Percentiles rank a stretch among this genome's conserved stretches.
These are phyloP conservation scores for Oreochromis tanganicae DNA, from an alignment of 2,113 vertebrate species.

Conservation along the genomic window DNA sequence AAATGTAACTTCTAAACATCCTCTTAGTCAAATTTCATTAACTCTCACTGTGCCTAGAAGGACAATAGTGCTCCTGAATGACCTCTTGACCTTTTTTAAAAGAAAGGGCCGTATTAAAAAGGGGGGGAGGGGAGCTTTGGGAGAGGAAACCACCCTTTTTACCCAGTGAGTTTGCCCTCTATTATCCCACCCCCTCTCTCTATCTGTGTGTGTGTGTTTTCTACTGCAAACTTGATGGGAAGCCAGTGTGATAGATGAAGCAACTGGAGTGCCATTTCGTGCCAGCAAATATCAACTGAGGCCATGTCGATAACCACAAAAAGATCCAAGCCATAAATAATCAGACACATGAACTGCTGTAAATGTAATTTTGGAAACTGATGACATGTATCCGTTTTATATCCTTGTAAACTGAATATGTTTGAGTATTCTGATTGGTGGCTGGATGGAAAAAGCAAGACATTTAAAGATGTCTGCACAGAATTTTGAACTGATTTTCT, in stretches of 20 bases:
- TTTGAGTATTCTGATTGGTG: not conserved
- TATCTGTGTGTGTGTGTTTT: not conserved
- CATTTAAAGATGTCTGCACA: not conserved
- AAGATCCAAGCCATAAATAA: not conserved
- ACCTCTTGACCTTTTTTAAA: slow-evolving; percentile 44
- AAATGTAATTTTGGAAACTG: not conserved
- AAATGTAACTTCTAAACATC: not conserved
- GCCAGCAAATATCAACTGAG: not conserved
- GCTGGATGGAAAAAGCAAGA: not conserved
- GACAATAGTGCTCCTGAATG: slow-evolving; percentile 23
- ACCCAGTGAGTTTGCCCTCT: not conserved
- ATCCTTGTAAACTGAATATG: not conserved
- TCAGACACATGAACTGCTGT: not conserved
- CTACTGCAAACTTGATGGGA: not conserved
- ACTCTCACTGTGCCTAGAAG: slow-evolving; percentile 2
- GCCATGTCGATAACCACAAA: not conserved
- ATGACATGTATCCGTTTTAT: not conserved
- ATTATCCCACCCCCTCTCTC: not conserved
- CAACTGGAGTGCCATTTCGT: not conserved
- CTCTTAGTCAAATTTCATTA: slow-evolving; percentile 22
- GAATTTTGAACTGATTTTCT: not conserved
- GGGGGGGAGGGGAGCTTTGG: not conserved
- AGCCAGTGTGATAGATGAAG: not conserved
- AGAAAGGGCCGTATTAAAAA: slow-evolving; percentile 5
- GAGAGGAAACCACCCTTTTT: slow-evolving; percentile 3